Evolutionary conservation across 2,797 vertebrate species (phyloP), one percentile per base, ranked within the genome.

Genomic region (Potorous gilbertii): DNA sequence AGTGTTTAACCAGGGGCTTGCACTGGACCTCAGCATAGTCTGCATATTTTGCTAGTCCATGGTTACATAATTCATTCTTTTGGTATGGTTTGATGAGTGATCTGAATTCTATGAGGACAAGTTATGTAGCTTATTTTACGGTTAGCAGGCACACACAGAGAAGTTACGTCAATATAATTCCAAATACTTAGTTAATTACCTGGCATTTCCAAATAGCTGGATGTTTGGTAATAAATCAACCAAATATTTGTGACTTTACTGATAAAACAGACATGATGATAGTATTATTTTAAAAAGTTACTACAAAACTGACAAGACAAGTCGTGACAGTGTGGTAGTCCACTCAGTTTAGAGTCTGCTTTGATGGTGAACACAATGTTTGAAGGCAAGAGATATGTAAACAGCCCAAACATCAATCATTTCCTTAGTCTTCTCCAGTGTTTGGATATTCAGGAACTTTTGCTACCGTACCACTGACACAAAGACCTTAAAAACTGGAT

Each of bases 91-190:
- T 59, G 50, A 66, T 46, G 56, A 8, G 14, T 96, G 56, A 95
- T 56, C 96, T 96, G 96, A 90, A 90, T 92, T 50, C 87, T 94
- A 46, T 13, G 90, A 96, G 56, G 81, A 59, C 90, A 96, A 96
- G n/a, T 13, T 66, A 40, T 90, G 50, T 92, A 14, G 57, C 5
- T 55, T 93, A n/a, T 91, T 93, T 90, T 92, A 96, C 3, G 24
- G 74, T 87, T 50, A 46, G 74, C 74, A 50, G 74, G 21, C 74
- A 87, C 40, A 81, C 21, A 87, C 90, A 91, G n/a, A 93, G 46
- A 96, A 46, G 91, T 54, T 81, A 94, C 92, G 46, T 94, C 56
- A 95, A 54, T n/a, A 55, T 93, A 94, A 93, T 56, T 94, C 40
- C 40, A 87, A 66, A 5, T 29, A 34, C 59, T 91, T 46, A 57